A percentile compares a stretch with the other conserved stretches of the same genome.
Evolutionary conservation across 2,797 vertebrate genomes (phyloP).

Genomic region (Syngnathus rostellatus): DNA sequence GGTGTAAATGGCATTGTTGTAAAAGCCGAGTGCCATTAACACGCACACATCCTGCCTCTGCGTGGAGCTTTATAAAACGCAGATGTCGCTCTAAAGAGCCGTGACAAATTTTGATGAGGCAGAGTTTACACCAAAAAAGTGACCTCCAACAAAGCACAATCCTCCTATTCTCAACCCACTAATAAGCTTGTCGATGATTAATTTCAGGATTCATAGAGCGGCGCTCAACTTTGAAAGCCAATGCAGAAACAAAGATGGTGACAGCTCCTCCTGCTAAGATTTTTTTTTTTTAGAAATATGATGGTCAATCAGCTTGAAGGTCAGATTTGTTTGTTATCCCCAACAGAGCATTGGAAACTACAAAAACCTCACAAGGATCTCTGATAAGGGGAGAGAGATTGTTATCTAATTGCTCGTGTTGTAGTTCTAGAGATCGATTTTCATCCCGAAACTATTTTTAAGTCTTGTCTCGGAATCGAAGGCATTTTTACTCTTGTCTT

Average conservation of each 20-base stretch:
- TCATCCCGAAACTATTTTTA: too few relatives aligned
- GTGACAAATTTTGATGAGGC: constrained; percentile 42
- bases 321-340: constrained; percentile 30
- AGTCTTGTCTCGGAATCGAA: too few relatives aligned
- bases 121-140: constrained; percentile 42
- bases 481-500: too few relatives aligned
- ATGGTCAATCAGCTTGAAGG: constrained; percentile 59
- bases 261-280: constrained; percentile 49
- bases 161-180: constrained; percentile 28
- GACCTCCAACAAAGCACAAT: constrained; percentile 57
- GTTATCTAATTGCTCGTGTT: constrained; percentile 25
- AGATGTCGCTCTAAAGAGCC: constrained; percentile 70
- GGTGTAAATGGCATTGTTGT: constrained; percentile 67
- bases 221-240: neutral
- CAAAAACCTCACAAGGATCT: neutral
- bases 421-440: too few relatives aligned
- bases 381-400: constrained; percentile 44
- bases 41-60: constrained; percentile 62
- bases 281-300: constrained; percentile 53
- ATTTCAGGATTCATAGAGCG: constrained; percentile 30
- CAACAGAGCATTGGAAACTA: constrained; percentile 19
- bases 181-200: constrained; percentile 47
- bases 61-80: constrained; percentile 65
- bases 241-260: constrained; percentile 23
- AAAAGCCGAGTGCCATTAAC: constrained; percentile 67